A percentile compares a stretch with the other conserved stretches of the same genome.
Conservation (phyloP, 2,797 vertebrate species). For the Apodemus agrarius region DNA sequence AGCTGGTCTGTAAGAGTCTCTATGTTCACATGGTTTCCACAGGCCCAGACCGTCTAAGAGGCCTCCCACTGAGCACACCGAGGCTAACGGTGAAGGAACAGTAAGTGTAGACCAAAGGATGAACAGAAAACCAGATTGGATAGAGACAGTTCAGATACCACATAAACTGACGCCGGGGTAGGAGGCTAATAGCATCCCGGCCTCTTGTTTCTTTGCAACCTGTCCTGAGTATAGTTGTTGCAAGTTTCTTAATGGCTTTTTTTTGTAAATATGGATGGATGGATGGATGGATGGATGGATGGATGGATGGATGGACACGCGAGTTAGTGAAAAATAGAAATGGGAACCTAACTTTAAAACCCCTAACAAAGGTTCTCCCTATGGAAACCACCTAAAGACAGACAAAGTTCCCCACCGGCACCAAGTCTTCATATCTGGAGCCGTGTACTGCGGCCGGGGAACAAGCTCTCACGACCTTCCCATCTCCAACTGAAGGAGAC, state of each 20-base stretch:
- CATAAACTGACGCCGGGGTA: neutral
- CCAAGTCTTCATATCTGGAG: too few relatives aligned
- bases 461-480: constrained; percentile 63
- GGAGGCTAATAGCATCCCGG: neutral
- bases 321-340: constrained; percentile 32
- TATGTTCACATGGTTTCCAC: neutral
- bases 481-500: constrained; percentile 50
- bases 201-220: neutral
- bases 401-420: neutral
- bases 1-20: neutral
- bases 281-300: neutral
- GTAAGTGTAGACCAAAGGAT: neutral
- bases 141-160: neutral
- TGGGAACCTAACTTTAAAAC: constrained; percentile 64
- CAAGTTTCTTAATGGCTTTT: neutral
- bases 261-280: neutral
- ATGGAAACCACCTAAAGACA: constrained; percentile 62
- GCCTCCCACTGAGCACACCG: neutral
- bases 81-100: neutral
- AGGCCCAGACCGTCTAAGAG: neutral
- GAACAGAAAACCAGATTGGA: neutral
- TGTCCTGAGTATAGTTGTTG: neutral
- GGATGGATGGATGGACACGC: neutral
- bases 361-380: constrained; percentile 67
- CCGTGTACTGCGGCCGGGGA: neutral